A percentile compares a stretch with the other conserved stretches of the same genome.
phyloP scores from a whole-genome alignment of 2,888 invertebrate genomes.

The Synergus japonicus region DNA sequence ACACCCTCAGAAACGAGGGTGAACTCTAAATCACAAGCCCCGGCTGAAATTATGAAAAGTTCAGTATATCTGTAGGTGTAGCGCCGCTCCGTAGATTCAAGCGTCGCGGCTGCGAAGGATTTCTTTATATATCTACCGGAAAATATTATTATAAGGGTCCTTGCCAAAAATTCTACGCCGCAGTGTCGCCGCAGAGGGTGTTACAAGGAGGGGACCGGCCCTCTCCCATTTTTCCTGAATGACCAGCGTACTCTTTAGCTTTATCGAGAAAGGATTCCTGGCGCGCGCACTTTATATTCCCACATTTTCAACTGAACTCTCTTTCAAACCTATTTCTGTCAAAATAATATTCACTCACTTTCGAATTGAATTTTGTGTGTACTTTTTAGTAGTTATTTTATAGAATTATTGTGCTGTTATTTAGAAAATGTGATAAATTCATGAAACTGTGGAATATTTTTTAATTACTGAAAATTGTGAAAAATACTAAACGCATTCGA shows the following conservation, averaged over 20 bases:
- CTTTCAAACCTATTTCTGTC: slow-evolving; percentile 18
- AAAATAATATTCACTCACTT: slow-evolving; percentile 3
- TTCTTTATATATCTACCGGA: slow-evolving; percentile 49
- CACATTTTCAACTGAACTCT: slow-evolving; percentile 25
- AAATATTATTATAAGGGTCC: slow-evolving; percentile 57
- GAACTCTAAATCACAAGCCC: slow-evolving; percentile 58
- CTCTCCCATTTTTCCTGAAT: slow-evolving; percentile 38
- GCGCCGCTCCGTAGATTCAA: neutral
- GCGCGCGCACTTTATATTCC: slow-evolving; percentile 32
- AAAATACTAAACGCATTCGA: neutral
- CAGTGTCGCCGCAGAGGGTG: slow-evolving; percentile 44
- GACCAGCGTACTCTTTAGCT: slow-evolving; percentile 37
- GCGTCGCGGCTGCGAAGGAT: slow-evolving; percentile 43
- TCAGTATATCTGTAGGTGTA: slow-evolving; percentile 53
- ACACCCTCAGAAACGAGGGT: slow-evolving; percentile 51
- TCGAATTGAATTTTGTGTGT: neutral
- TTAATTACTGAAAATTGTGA: neutral
- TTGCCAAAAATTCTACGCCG: slow-evolving; percentile 55
- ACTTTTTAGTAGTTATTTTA: neutral
- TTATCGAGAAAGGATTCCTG: slow-evolving; percentile 35
- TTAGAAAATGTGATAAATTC: neutral
- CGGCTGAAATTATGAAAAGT: slow-evolving; percentile 57
- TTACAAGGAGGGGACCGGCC: slow-evolving; percentile 9
- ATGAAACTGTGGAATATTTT: neutral
- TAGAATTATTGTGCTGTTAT: neutral